Conservation (phyloP, 2,113 vertebrate genomes). For the Archocentrus centrarchus region DNA sequence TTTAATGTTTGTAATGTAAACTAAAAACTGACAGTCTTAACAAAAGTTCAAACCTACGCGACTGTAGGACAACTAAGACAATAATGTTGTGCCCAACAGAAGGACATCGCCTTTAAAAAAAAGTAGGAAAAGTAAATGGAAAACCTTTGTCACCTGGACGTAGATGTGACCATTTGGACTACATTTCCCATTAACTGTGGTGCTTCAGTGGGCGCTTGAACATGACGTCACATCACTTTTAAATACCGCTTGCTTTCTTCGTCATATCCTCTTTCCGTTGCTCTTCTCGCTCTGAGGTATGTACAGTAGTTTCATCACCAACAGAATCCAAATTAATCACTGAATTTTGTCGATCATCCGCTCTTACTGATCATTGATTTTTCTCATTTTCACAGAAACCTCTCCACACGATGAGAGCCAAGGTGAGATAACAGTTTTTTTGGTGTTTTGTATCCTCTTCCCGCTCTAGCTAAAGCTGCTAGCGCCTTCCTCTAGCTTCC, state of each 20-base stretch:
- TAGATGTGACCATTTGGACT: slow-evolving; percentile 19
- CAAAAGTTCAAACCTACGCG: neutral
- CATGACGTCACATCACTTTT: neutral
- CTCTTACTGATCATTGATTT: slow-evolving; percentile 9
- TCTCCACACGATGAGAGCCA: slow-evolving; percentile 90
- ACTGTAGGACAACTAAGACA: neutral
- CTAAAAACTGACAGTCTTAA: neutral
- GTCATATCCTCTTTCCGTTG: slow-evolving; percentile 79
- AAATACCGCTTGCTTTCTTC: slow-evolving; percentile 34
- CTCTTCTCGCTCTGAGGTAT: slow-evolving; percentile 69
- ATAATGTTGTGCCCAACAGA: neutral
- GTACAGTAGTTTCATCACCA: rapidly evolving
- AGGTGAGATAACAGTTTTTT: slow-evolving; percentile 76
- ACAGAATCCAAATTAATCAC: slow-evolving; percentile 76
- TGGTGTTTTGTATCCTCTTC: neutral
- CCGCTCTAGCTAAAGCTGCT: neutral
- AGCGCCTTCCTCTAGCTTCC: neutral
- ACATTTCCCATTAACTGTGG: slow-evolving; percentile 34
- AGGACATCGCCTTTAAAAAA: neutral
- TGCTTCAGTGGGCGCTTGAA: neutral
- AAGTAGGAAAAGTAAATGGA: neutral
- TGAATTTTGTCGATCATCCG: slow-evolving; percentile 44
- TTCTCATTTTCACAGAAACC: slow-evolving; percentile 66
- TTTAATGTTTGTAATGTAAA: neutral
- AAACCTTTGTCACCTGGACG: neutral